Percentiles rank a stretch among this genome's conserved stretches.
Conservation (phyloP, 2,888 invertebrate genomes). For the Caenorhabditis macrosperma region DNA sequence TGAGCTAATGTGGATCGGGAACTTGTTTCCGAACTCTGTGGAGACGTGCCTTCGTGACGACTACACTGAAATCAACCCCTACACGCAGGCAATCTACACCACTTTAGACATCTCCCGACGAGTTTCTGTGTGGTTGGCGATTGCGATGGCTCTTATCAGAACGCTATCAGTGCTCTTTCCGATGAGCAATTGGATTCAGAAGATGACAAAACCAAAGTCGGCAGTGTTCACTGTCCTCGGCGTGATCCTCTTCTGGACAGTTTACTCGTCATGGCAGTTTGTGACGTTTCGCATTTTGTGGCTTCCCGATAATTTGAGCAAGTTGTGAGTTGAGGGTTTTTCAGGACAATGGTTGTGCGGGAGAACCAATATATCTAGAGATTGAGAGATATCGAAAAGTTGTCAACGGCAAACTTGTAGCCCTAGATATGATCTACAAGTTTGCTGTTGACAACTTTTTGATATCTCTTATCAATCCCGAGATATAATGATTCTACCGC, state of each 20-base stretch:
- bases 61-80: slow-evolving; percentile 1
- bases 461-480: no score
- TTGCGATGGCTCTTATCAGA: slow-evolving; percentile 12
- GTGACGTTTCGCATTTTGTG: neutral
- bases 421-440: no score
- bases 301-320: slow-evolving; percentile 6
- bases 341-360: no score
- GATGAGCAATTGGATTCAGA: neutral
- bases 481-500: neutral
- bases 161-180: slow-evolving; percentile 21
- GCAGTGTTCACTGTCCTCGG: neutral
- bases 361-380: neutral
- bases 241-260: neutral
- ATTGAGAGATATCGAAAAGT: neutral
- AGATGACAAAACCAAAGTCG: neutral
- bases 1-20: neutral
- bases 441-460: no score
- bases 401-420: no score
- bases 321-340: neutral
- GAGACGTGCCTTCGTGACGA: neutral
- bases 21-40: neutral
- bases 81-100: neutral
- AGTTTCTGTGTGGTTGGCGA: neutral
- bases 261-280: neutral
- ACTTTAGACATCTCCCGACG: neutral